A percentile compares a stretch with the other conserved stretches of the same genome.
These are phyloP conservation scores for Amphipoea lucens DNA, from an alignment of 2,888 invertebrate species.

Conservation along the genomic window DNA sequence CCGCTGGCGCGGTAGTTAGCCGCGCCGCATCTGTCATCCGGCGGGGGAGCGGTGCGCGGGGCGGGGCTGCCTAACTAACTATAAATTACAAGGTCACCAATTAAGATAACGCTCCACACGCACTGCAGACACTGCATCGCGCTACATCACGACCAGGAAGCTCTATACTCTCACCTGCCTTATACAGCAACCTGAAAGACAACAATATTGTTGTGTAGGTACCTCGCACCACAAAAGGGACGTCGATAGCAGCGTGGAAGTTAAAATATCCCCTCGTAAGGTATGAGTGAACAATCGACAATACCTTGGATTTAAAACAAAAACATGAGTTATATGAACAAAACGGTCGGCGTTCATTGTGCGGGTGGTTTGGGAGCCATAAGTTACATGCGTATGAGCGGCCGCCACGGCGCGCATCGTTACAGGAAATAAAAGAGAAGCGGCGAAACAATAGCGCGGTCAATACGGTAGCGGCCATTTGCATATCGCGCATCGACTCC, in stretches of 20 bases:
- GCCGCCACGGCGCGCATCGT: conserved; percentile 52
- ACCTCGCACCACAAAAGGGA: conserved; percentile 14
- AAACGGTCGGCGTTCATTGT: conserved; percentile 69
- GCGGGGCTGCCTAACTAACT: conserved; percentile 72
- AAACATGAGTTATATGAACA: conserved; percentile 64
- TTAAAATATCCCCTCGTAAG: conserved; percentile 65
- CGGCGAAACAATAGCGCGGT: conserved; percentile 81
- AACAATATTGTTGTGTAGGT: conserved; percentile 8
- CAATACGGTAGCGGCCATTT: conserved; percentile 85
- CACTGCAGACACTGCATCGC: conserved; percentile 35
- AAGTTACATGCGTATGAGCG: conserved; percentile 42
- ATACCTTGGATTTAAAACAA: conserved; percentile 71
- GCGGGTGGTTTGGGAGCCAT: conserved; percentile 55
- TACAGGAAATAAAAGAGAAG: conserved; percentile 68
- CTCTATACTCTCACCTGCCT: not conserved
- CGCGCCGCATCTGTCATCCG: conserved; percentile 56
- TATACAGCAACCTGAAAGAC: not conserved
- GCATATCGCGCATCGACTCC: conserved; percentile 85
- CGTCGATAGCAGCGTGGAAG: conserved; percentile 39
- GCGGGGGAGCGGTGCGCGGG: conserved; percentile 4
- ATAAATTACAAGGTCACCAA: conserved; percentile 79
- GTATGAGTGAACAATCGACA: conserved; percentile 80
- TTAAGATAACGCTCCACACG: conserved; percentile 75
- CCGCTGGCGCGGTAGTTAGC: conserved; percentile 23
- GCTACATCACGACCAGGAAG: not conserved